phyloP scores from a whole-genome alignment of 2,797 vertebrate genomes.

The Aselliscus stoliczkanus region DNA sequence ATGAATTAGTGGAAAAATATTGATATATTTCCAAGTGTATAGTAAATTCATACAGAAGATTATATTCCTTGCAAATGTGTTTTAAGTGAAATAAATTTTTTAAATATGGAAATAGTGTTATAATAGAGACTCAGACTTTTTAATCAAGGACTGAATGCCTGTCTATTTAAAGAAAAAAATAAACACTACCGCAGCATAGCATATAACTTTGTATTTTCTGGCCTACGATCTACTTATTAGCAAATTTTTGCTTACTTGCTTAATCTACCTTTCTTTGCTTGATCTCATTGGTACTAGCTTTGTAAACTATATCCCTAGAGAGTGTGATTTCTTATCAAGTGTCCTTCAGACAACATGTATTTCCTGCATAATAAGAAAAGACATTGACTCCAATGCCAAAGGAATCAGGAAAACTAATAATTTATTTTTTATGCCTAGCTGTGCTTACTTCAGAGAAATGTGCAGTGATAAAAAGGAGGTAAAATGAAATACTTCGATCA shows the following conservation, averaged over 20 bases:
- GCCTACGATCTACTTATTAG: neutral
- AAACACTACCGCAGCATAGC: neutral
- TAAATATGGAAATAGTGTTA: neutral
- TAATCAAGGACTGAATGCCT: neutral
- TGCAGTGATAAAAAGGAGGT: neutral
- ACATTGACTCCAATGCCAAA: neutral
- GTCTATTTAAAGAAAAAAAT: neutral
- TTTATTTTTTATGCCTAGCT: neutral
- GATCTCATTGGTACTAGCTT: neutral
- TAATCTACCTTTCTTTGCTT: neutral
- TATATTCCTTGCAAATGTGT: neutral
- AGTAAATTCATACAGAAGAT: neutral
- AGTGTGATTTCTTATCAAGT: neutral
- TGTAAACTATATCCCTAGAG: neutral
- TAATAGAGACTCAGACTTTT: neutral
- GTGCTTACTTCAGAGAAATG: neutral
- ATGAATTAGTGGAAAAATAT: neutral
- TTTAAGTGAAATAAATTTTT: neutral
- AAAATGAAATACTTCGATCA: slow-evolving; percentile 19
- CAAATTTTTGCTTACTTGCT: neutral
- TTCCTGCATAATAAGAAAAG: neutral
- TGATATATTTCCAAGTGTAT: neutral
- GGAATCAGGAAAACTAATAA: neutral
- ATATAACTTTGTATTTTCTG: neutral
- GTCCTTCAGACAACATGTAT: neutral